A percentile compares a stretch with the other conserved stretches of the same genome.
Conservation (phyloP, 2,113 vertebrate genomes). For the Callopanchax toddi region DNA sequence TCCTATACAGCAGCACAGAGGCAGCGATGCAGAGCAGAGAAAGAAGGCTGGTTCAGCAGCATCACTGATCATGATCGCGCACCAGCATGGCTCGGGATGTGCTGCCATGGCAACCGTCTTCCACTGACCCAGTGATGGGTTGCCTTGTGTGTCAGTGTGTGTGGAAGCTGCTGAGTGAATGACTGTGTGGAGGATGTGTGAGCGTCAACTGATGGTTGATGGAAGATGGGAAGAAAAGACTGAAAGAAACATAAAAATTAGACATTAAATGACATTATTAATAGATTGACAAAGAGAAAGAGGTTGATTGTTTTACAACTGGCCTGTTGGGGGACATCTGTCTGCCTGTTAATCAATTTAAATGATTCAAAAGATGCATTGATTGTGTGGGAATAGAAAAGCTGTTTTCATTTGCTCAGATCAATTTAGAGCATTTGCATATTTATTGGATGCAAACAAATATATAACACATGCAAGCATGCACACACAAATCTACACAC, state of each 20-base stretch:
- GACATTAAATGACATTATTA: neutral
- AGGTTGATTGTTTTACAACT: conserved; percentile 27
- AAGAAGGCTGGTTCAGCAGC: conserved; percentile 65
- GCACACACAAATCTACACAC: conserved; percentile 4
- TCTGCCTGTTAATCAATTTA: conserved; percentile 16
- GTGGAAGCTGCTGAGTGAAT: conserved; percentile 52
- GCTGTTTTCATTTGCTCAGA: too few relatives aligned
- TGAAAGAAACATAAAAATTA: neutral
- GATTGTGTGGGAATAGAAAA: neutral
- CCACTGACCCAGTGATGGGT: conserved; percentile 76
- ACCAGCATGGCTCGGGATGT: conserved; percentile 73
- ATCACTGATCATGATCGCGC: conserved; percentile 73
- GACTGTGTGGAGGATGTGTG: conserved; percentile 33
- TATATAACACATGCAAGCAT: neutral
- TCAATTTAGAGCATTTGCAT: rapidly evolving
- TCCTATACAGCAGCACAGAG: conserved; percentile 10
- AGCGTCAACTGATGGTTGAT: conserved; percentile 9
- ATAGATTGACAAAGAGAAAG: neutral
- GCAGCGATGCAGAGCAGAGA: conserved; percentile 45
- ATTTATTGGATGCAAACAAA: neutral
- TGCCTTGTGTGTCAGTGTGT: conserved; percentile 69
- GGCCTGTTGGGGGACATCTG: conserved; percentile 11
- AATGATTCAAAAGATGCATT: neutral
- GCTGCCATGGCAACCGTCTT: conserved; percentile 83
- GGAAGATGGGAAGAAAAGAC: neutral